Percentiles rank a stretch among this genome's conserved stretches.
Evolutionary conservation across 2,113 vertebrate genomes (phyloP).

Genomic region (Semnopithecus entellus): DNA sequence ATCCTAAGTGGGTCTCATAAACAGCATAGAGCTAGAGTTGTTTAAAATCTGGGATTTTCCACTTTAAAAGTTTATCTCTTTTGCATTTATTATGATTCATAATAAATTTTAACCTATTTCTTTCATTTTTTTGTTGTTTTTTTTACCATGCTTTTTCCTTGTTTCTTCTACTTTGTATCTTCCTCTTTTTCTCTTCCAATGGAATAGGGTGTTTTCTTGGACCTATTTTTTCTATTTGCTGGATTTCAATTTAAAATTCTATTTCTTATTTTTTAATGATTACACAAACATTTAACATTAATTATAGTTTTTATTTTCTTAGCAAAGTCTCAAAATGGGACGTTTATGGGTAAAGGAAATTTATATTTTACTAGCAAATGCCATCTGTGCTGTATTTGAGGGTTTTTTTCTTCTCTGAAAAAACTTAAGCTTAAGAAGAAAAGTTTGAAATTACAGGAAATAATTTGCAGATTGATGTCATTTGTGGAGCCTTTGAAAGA

Average conservation of each 20-base stretch:
- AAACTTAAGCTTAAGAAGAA: constrained; percentile 12
- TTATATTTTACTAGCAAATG: constrained; percentile 40
- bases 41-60: background rate
- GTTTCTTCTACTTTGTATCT: background rate
- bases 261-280: background rate
- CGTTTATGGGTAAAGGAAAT: background rate
- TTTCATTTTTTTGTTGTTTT: background rate
- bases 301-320: background rate
- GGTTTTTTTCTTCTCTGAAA: background rate
- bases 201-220: background rate
- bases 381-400: constrained; percentile 48
- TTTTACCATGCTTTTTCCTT: background rate
- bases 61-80: background rate
- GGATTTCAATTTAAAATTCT: background rate
- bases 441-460: constrained; percentile 40
- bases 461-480: constrained; percentile 23
- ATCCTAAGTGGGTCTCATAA: background rate
- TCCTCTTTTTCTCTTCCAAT: background rate
- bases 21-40: background rate
- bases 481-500: background rate
- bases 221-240: background rate
- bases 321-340: background rate
- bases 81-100: background rate
- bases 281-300: background rate
- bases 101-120: background rate